A percentile compares a stretch with the other conserved stretches of the same genome.
phyloP scores from a whole-genome alignment of 2,797 vertebrate genomes.

The Hipposideros larvatus region DNA sequence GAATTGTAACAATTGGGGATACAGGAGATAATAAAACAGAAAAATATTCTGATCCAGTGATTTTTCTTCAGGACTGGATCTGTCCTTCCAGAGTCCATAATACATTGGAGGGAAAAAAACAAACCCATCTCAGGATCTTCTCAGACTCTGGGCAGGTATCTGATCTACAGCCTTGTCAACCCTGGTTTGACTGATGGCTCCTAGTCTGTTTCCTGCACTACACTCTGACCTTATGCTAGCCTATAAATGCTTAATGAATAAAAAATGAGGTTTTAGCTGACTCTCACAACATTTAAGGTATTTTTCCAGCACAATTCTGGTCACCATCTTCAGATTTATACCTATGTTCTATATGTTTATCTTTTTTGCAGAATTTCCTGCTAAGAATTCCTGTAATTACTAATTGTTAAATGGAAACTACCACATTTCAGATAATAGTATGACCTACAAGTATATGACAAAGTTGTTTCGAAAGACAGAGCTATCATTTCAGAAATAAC shows the following conservation, averaged over 20 bases:
- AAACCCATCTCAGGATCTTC: not conserved
- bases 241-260: not conserved
- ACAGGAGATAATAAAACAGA: not conserved
- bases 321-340: not conserved
- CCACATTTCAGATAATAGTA: not conserved
- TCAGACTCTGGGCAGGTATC: not conserved
- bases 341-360: not conserved
- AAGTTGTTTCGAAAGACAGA: not conserved
- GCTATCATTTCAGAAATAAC: not conserved
- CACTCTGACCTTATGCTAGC: not conserved
- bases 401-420: not conserved
- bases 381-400: not conserved
- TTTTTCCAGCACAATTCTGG: not conserved
- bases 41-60: not conserved
- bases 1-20: not conserved
- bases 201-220: not conserved
- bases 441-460: not conserved
- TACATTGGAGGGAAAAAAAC: too few species aligned
- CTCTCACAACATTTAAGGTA: not conserved
- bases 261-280: not conserved
- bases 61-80: not conserved
- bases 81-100: not conserved
- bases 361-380: not conserved
- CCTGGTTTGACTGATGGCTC: too few species aligned
- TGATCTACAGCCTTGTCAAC: not conserved